Percentiles rank a stretch among this genome's conserved stretches.
Evolutionary conservation across 2,113 vertebrate species (phyloP).

Genomic region (Gymnogyps californianus): DNA sequence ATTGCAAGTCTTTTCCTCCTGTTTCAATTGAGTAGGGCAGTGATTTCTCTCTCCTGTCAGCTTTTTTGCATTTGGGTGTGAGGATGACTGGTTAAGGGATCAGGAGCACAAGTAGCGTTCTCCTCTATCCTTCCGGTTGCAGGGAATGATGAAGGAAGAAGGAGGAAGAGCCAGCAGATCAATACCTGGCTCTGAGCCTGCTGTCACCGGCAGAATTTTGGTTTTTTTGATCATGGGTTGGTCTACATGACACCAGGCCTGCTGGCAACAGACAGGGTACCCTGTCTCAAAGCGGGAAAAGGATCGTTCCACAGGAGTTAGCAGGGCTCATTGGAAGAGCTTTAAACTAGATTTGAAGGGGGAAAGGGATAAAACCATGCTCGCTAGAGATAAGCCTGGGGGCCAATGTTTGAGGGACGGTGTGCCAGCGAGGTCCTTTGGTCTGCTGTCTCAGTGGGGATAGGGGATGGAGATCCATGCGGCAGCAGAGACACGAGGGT

Average conservation of each 20-base stretch:
- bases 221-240: not conserved
- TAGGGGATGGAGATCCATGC: not conserved
- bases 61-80: not conserved
- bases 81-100: not conserved
- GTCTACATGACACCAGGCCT: not conserved
- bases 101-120: not conserved
- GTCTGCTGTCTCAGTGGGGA: not conserved
- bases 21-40: not conserved
- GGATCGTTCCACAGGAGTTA: not conserved
- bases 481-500: not conserved
- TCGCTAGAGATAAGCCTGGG: not conserved
- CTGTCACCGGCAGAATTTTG: not conserved
- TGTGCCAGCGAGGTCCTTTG: not conserved
- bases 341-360: not conserved
- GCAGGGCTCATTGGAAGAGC: not conserved
- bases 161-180: not conserved
- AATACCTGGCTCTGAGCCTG: not conserved
- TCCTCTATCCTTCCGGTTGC: not conserved
- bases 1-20: not conserved
- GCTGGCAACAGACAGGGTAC: not conserved
- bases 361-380: not conserved
- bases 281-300: not conserved
- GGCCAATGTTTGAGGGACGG: rapidly evolving
- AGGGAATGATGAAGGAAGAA: not conserved
- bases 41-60: not conserved